Conservation (phyloP, 2,797 vertebrate species). For the Eulemur mongoz region DNA sequence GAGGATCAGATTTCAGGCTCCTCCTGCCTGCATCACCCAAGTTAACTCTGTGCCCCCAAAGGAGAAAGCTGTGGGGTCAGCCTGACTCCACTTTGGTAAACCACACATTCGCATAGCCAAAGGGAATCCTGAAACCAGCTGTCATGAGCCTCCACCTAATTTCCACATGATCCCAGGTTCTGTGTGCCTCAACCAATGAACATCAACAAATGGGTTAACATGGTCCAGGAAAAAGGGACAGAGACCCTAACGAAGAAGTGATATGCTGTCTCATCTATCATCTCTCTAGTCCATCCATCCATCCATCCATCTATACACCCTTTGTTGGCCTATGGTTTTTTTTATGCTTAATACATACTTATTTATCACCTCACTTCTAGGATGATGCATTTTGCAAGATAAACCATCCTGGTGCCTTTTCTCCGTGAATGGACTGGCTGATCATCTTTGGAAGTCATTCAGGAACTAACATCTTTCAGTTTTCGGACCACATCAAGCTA, state of each 20-base stretch:
- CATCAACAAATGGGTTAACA: neutral
- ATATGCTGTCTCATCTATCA: neutral
- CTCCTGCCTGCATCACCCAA: rapidly evolving
- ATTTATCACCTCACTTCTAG: neutral
- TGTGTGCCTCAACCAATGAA: neutral
- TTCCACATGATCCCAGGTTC: neutral
- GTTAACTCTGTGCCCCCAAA: neutral
- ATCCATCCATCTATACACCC: no score
- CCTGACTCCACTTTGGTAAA: neutral
- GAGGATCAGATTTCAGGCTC: neutral
- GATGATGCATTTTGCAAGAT: rapidly evolving
- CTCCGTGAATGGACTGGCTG: neutral
- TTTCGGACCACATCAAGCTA: neutral
- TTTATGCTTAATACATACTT: neutral
- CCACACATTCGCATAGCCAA: neutral
- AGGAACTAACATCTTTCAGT: neutral
- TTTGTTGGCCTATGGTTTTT: neutral
- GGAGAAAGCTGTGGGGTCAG: neutral
- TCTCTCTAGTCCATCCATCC: no score
- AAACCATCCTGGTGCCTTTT: neutral
- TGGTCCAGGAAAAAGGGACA: neutral
- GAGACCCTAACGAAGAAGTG: neutral
- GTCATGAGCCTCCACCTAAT: neutral
- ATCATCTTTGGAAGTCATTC: neutral
- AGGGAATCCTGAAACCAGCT: neutral